Percentiles rank a stretch among this genome's conserved stretches.
These are phyloP conservation scores for Gobiocypris rarus DNA, from an alignment of 2,113 vertebrate species.

Conservation along the genomic window DNA sequence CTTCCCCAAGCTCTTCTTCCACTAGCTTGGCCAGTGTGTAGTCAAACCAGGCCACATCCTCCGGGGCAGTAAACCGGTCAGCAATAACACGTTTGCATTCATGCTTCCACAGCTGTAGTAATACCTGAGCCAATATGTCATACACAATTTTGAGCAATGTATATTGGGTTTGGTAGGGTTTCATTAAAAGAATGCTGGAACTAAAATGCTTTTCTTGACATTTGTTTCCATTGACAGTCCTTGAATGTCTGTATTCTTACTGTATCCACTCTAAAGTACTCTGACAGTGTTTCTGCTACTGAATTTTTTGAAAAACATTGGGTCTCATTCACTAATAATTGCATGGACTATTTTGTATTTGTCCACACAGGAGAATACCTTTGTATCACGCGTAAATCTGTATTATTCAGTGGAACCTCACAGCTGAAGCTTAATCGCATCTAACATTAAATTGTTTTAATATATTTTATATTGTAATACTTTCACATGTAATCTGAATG, in stretches of 20 bases:
- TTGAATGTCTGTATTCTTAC: neutral
- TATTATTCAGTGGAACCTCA: too few species aligned
- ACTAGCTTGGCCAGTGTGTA: conserved; percentile 76
- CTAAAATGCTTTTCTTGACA: neutral
- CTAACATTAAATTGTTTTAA: too few species aligned
- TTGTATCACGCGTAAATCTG: too few species aligned
- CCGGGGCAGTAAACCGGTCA: conserved; percentile 85
- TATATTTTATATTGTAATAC: too few species aligned
- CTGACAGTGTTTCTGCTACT: too few species aligned
- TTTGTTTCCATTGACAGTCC: neutral
- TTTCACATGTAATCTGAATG: too few species aligned
- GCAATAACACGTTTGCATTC: conserved; percentile 94
- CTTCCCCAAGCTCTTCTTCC: conserved; percentile 77
- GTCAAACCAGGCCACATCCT: conserved; percentile 91
- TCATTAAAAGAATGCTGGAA: neutral
- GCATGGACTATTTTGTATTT: too few species aligned
- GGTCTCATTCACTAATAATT: too few species aligned
- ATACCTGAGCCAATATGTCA: conserved; percentile 67
- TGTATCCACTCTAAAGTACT: neutral
- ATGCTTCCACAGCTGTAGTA: conserved; percentile 90
- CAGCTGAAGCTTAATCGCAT: too few species aligned
- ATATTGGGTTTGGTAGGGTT: neutral
- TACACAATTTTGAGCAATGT: neutral
- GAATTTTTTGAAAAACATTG: too few species aligned
- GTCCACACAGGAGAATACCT: too few species aligned